A percentile compares a stretch with the other conserved stretches of the same genome.
These are phyloP conservation scores for Metopia argyrocephala DNA, from an alignment of 2,888 invertebrate species.

Conservation along the genomic window DNA sequence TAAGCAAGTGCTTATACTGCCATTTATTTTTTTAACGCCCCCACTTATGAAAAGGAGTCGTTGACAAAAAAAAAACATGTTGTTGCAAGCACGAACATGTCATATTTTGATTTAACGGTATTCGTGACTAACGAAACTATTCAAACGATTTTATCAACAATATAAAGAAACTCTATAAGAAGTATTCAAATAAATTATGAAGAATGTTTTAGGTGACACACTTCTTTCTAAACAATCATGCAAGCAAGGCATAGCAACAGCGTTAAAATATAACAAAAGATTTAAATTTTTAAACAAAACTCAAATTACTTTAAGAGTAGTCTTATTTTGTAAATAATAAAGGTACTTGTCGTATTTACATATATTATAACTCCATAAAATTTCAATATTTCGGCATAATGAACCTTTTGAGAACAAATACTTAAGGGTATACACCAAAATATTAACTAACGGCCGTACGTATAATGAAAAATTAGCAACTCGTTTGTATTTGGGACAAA, in stretches of 20 bases:
- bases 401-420: neutral
- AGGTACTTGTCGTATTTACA: no score
- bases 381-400: no score
- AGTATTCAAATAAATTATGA: constrained; percentile 26
- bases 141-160: constrained; percentile 72
- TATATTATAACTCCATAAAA: no score
- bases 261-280: no score
- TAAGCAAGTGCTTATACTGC: neutral
- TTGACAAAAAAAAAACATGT: neutral
- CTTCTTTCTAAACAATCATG: neutral
- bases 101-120: constrained; percentile 58
- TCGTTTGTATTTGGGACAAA: no score
- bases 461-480: no score
- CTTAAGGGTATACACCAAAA: no score
- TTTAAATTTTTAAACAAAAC: no score
- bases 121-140: constrained; percentile 73
- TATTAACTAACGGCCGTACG: no score
- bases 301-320: no score
- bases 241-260: neutral
- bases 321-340: no score
- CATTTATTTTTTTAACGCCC: constrained; percentile 43
- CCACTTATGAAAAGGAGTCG: neutral
- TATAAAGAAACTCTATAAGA: constrained; percentile 33
- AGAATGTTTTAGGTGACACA: neutral
- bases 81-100: constrained; percentile 57